Conservation (phyloP, 1,140 invertebrate species). For the Drosophila jambulina region DNA sequence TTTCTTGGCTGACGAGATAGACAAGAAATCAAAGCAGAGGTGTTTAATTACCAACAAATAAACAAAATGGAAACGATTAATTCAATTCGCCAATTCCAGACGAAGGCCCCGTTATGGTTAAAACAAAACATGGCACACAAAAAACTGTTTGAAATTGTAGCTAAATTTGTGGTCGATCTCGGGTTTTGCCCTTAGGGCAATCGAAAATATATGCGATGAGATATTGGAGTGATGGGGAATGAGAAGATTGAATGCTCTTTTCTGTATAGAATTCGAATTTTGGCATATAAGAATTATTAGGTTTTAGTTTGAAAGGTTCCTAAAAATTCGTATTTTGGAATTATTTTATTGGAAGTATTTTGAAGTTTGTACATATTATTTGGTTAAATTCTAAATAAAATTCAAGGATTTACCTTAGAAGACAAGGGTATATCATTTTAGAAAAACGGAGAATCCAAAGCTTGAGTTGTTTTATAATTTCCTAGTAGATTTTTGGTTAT, state of each 20-base stretch:
- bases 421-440: too few relatives aligned
- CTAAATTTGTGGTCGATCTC: slow-evolving; percentile 71
- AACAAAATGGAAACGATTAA: slow-evolving; percentile 83
- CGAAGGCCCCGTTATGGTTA: slow-evolving; percentile 75
- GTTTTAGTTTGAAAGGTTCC: neutral
- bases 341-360: neutral
- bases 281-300: neutral
- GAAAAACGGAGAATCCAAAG: too few relatives aligned
- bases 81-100: slow-evolving; percentile 80
- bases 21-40: slow-evolving; percentile 82
- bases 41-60: slow-evolving; percentile 84
- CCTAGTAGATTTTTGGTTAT: too few relatives aligned
- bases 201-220: slow-evolving; percentile 24
- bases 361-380: too few relatives aligned
- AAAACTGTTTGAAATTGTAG: slow-evolving; percentile 75
- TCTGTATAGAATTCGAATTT: neutral
- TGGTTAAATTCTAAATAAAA: neutral
- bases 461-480: too few relatives aligned
- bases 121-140: slow-evolving; percentile 40
- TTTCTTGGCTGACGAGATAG: slow-evolving; percentile 62
- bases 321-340: neutral
- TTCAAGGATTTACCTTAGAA: too few relatives aligned
- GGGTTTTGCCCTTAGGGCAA: slow-evolving; percentile 49
- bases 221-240: neutral
- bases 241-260: slow-evolving; percentile 6